Base-by-base conservation (phyloP, 2,797 vertebrate genomes). In the Cuniculus paca region DNA sequence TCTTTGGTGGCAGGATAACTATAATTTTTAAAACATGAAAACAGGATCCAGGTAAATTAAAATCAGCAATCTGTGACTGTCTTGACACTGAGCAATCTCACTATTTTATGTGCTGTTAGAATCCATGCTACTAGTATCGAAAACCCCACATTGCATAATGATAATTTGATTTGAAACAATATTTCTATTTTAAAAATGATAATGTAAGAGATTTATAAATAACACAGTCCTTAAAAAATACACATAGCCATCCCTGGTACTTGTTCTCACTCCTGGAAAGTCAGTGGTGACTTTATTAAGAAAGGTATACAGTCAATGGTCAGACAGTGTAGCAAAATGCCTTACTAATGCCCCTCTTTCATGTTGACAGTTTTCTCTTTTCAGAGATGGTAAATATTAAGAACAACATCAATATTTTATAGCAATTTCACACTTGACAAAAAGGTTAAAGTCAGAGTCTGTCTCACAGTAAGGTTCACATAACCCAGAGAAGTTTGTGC, bases 161-260 rank as follows among this genome's bases (percentile, higher is more conserved):
- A 31, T 60, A 63, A 80, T 77, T 81, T 86, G 54, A 92, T 90
- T 88, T 79, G 91, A 79, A 95, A 88, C 17, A 16, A 10, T 12
- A 45, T 79, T 94, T 79, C 68, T 75, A 85, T 75, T 91, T 79
- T 14, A 82, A 95, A 83, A 88, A 75, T 42, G 48, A 1, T 2
- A 36, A 28, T 72, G 16, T 12, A 50, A 6, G 39, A 92, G 75
- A 92, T 93, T 93, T 95, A 74, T 88, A 96, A 94, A 90, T 96
- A 52, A 95, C 56, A 88, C 6, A 82, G 45, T 58, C 93, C 34
- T 96, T 95, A 96, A 88, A 42, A 56, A 72, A 36, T 92, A 82
- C 83, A 42, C 77, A 12, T 94, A 96, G 90, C 90, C 94, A 91
- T 58, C n/a, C 72, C 22, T 70, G 45, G 45, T 75, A 54, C 72